Base-by-base conservation (phyloP, 2,888 invertebrate species). In the Erannis defoliaria region DNA sequence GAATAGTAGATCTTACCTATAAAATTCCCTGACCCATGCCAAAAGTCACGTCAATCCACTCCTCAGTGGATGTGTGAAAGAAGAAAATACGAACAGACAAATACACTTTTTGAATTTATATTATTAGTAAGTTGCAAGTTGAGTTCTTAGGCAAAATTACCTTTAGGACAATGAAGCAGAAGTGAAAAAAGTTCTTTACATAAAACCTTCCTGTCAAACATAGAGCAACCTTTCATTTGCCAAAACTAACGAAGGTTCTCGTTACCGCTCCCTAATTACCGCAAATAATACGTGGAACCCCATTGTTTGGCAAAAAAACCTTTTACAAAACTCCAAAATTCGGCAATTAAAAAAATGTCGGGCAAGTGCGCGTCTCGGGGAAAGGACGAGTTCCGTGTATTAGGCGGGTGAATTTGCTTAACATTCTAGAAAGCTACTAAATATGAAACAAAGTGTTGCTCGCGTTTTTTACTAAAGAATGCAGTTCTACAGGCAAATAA, bases 241-340 rank as follows among this genome's bases (percentile, higher is more conserved):
- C 67, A 69, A 70, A 71, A 71, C 70, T 78, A 79, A 81, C 74
- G 78, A 80, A 74, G 72, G 66, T 68, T 73, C 85, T 89, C 88
- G 84, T 88, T 88, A 88, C 85, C 84, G 85, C 78, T 88, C 87
- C 81, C 85, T 89, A 91, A 92, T 92, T 91, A 91, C 80, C 73
- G 77, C 63, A 87, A 90, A 89, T 89, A 90, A 89, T 88, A 83
- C 84, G 81, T 81, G 80, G 76, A 82, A 69, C 78, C 74, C 85
- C 86, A 90, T 92, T 92, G 91, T 91, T 84, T 75, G 72, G 73
- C 71, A 76, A 80, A 83, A 84, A 85, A 84, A 82, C 76, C 72
- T 75, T 76, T 74, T 81, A 82, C 82, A 85, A 77, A 81, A 80
- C 73, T 73, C 79, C 76, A 81, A 84, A 85, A 85, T 85, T 81